phyloP scores from a whole-genome alignment of 2,888 invertebrate genomes.

The Drosophila quinaria region DNA sequence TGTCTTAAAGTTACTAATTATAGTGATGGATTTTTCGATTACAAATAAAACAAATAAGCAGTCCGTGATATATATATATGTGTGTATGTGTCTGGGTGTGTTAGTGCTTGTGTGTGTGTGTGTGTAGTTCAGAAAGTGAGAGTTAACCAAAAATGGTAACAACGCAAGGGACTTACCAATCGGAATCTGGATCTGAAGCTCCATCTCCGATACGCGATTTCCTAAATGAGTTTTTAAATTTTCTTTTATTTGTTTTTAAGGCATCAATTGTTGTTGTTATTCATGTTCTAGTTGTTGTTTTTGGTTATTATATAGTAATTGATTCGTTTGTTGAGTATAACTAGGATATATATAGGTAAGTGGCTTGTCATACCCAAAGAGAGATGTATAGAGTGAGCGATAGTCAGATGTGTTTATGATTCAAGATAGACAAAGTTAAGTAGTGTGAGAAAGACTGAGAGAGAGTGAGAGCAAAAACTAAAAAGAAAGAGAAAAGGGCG shows the following conservation, averaged over 20 bases:
- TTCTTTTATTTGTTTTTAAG: conserved; percentile 41
- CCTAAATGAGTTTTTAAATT: conserved; percentile 81
- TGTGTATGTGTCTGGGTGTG: background rate
- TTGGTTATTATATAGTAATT: conserved; percentile 18
- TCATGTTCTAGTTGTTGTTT: conserved; percentile 11
- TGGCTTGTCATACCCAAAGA: conserved; percentile 1
- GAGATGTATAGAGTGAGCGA: conserved; percentile 1
- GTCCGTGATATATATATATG: conserved; percentile 5
- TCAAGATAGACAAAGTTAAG: background rate
- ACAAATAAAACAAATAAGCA: too few species aligned
- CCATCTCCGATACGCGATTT: conserved; percentile 85
- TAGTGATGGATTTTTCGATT: too few species aligned
- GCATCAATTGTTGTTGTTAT: conserved; percentile 10
- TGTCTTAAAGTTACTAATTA: too few species aligned
- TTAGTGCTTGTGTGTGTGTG: conserved; percentile 17
- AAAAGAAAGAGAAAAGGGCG: conserved; percentile 12
- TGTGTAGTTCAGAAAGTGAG: conserved; percentile 50
- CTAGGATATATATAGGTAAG: background rate
- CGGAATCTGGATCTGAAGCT: conserved; percentile 85
- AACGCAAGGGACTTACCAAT: conserved; percentile 83
- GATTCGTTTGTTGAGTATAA: conserved; percentile 11
- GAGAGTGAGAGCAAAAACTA: background rate
- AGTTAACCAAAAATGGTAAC: conserved; percentile 49
- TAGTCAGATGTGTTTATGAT: background rate
- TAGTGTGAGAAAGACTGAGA: background rate